Evolutionary conservation across 37 sponge, comb jelly and placozoan species (phyloP), one percentile per base, ranked within the genome.

Genomic region (Axinella damicornis): DNA sequence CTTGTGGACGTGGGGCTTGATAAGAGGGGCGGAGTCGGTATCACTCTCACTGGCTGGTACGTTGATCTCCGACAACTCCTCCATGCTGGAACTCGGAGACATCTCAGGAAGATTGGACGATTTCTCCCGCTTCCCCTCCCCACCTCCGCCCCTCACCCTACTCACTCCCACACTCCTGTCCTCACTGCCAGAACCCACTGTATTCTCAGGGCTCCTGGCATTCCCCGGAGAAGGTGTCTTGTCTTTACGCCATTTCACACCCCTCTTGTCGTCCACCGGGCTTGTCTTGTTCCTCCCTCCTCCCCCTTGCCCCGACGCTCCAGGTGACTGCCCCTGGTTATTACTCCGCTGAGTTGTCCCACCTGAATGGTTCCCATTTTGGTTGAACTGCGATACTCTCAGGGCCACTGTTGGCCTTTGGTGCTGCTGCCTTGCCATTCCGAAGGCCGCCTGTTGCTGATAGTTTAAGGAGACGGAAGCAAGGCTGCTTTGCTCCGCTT

Each of bases 51-150:
- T n/a, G n/a, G n/a, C 54, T 53, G 60, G 78, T 2, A 55, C 64
- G 60, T 84, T 79, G 66, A 90, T 79, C 33, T 39, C 18, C 12
- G 84, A 37, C n/a, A 90, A 80, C 53, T 90, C 90, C 35, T 90
- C 90, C 64, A 68, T 80, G 40, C 84, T 83, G 18, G 90, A 90
- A 25, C 53, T 60, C 15, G 57, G 70, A 2, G 81, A 80, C 52
- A 46, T 9, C 46, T 46, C 46, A 9, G 46, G 46, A 46, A 9
- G 46, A 4, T 46, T 9, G 9, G 9, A 46, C 46, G 46, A 46
- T 46, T 9, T 46, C 4, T 9, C 46, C 46, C 4, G 46, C 46
- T 4, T 9, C 4, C 46, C n/a, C 46, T 9, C 46, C 46, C 46
- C 46, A 12, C 46, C 46, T 46, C 46, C 9, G 6, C 46, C 9